Evolutionary conservation across 1,140 invertebrate genomes (phyloP).

Genomic region (Heliconius nattereri): DNA sequence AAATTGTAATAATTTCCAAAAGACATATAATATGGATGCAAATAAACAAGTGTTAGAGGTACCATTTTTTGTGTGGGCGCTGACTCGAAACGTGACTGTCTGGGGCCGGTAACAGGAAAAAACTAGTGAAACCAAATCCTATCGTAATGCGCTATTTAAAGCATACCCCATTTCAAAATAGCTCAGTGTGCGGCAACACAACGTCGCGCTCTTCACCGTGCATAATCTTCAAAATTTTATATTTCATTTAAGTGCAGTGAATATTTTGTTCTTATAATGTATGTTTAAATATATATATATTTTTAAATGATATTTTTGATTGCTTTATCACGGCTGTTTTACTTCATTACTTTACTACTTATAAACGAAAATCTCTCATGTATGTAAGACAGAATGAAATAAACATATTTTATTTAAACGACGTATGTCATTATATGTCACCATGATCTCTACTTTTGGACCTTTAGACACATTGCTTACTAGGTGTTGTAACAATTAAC

Average conservation of each 20-base stretch:
- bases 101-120: constrained; percentile 73
- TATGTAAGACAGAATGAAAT: no score
- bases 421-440: no score
- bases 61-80: constrained; percentile 67
- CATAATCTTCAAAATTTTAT: constrained; percentile 80
- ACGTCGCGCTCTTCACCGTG: constrained; percentile 70
- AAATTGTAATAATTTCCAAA: constrained; percentile 25
- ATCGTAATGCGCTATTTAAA: constrained; percentile 81
- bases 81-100: constrained; percentile 58
- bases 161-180: constrained; percentile 80
- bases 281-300: background rate
- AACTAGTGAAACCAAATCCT: constrained; percentile 80
- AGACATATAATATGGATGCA: constrained; percentile 21
- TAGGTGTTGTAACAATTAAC: background rate
- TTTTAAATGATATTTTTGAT: background rate
- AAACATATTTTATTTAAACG: no score
- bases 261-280: constrained; percentile 44
- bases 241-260: constrained; percentile 70
- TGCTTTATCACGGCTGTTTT: background rate
- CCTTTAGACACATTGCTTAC: no score
- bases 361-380: no score
- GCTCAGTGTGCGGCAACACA: constrained; percentile 73
- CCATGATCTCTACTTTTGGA: no score
- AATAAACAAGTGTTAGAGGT: constrained; percentile 57
- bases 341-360: background rate